These are phyloP conservation scores for Calyptommatus sinebrachiatus DNA, from an alignment of 2,113 vertebrate species.

Conservation along the genomic window DNA sequence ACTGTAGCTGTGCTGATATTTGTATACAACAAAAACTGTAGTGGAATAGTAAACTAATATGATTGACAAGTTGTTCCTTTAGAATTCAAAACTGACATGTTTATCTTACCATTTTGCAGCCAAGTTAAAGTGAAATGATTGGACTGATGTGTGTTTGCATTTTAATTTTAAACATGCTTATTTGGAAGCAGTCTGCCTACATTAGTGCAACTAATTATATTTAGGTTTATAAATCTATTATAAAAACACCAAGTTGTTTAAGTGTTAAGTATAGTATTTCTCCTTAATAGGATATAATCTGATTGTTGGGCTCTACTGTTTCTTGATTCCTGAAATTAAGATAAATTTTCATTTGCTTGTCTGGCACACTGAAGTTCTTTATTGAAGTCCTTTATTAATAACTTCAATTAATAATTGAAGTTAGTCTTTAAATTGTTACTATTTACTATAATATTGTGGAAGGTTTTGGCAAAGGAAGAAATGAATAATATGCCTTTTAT, in stretches of 20 bases:
- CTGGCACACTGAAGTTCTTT: slow-evolving; percentile 31
- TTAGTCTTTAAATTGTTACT: slow-evolving; percentile 18
- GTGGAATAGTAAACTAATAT: slow-evolving; percentile 39
- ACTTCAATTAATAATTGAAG: slow-evolving; percentile 59
- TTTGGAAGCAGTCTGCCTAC: background rate
- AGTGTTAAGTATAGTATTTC: background rate
- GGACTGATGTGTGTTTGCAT: background rate
- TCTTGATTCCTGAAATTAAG: slow-evolving; percentile 29
- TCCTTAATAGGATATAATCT: background rate
- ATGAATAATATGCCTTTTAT: slow-evolving; percentile 22
- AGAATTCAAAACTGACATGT: slow-evolving; percentile 44
- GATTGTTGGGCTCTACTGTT: slow-evolving; percentile 30
- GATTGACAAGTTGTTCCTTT: slow-evolving; percentile 53
- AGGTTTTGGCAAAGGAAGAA: slow-evolving; percentile 33
- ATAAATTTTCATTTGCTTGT: slow-evolving; percentile 30
- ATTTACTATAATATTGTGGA: slow-evolving; percentile 44
- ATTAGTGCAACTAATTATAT: background rate
- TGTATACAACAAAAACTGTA: slow-evolving; percentile 50
- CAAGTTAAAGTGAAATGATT: slow-evolving; percentile 5
- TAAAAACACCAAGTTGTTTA: background rate
- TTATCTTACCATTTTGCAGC: slow-evolving; percentile 40
- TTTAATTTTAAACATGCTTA: background rate
- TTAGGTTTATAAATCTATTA: background rate
- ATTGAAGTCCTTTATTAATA: slow-evolving; percentile 54
- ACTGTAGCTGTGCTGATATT: slow-evolving; percentile 33